Evolutionary conservation across 2,888 invertebrate species (phyloP).

Genomic region (Lepas anatifera): DNA sequence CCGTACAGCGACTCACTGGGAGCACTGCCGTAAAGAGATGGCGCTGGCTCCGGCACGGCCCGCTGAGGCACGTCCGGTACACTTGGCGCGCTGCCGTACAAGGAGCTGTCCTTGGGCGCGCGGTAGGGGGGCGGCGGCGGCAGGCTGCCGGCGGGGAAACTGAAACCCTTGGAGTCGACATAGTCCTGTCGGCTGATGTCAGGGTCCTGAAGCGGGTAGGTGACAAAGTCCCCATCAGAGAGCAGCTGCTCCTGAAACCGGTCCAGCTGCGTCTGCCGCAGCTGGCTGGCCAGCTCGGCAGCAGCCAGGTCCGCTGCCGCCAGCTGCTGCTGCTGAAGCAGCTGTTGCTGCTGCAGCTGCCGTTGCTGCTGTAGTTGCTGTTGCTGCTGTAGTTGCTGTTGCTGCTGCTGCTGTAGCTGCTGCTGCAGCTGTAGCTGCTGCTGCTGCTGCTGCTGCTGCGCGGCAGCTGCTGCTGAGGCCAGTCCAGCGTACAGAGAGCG

Average conservation of each 20-base stretch:
- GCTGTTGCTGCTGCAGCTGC: no score
- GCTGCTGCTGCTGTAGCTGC: no score
- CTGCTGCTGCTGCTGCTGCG: no score
- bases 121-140: slow-evolving; percentile 43
- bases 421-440: no score
- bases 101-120: slow-evolving; percentile 60
- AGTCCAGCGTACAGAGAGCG: background rate
- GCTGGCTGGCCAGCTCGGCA: slow-evolving; percentile 51
- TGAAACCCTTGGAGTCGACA: slow-evolving; percentile 56
- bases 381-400: no score
- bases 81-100: slow-evolving; percentile 30
- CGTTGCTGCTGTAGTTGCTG: no score
- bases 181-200: slow-evolving; percentile 82
- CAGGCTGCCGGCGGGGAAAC: slow-evolving; percentile 35
- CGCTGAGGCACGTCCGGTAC: background rate
- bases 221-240: slow-evolving; percentile 83
- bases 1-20: background rate
- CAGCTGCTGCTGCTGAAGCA: slow-evolving; percentile 36
- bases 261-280: slow-evolving; percentile 45
- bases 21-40: no score
- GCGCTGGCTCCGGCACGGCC: no score
- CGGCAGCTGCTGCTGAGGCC: slow-evolving; percentile 43
- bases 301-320: slow-evolving; percentile 40
- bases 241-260: slow-evolving; percentile 79
- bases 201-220: slow-evolving; percentile 80